phyloP scores from a whole-genome alignment of 1,140 invertebrate species.

The Pseudomyrmex sp. region DNA sequence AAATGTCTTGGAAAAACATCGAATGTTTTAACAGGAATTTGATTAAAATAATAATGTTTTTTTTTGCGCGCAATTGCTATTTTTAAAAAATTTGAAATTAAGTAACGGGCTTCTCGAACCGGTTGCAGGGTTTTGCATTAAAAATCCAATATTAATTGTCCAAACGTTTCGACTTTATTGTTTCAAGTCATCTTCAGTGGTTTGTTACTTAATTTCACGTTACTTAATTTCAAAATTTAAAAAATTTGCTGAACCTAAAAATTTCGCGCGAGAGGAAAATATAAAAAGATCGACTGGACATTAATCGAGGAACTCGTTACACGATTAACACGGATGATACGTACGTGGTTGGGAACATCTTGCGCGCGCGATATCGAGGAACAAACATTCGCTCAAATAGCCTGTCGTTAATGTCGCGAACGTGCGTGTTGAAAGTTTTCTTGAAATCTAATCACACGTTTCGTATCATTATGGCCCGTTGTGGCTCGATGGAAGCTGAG shows the following conservation, averaged over 20 bases:
- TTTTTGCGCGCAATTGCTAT: too few relatives aligned
- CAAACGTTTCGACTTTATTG: too few relatives aligned
- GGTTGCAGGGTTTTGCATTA: too few relatives aligned
- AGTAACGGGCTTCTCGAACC: too few relatives aligned
- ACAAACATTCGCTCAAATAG: background rate
- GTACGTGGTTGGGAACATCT: background rate
- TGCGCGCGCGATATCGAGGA: background rate
- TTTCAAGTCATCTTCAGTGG: too few relatives aligned
- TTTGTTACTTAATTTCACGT: too few relatives aligned
- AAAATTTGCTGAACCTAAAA: background rate
- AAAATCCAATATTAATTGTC: too few relatives aligned
- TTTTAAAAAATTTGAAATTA: background rate
- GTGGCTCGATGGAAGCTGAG: slow-evolving; percentile 16
- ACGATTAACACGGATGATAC: background rate
- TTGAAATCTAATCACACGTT: slow-evolving; percentile 29
- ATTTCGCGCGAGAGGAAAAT: background rate
- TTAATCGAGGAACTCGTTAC: background rate
- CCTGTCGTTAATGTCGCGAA: background rate
- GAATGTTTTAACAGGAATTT: background rate
- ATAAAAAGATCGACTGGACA: background rate
- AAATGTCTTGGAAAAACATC: background rate
- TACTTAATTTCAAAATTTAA: too few relatives aligned
- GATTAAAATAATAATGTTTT: background rate
- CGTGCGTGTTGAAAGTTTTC: slow-evolving; percentile 31
- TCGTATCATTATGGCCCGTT: slow-evolving; percentile 19